These are phyloP conservation scores for Aulostomus chinensis DNA, from an alignment of 2,797 vertebrate species.

Conservation along the genomic window DNA sequence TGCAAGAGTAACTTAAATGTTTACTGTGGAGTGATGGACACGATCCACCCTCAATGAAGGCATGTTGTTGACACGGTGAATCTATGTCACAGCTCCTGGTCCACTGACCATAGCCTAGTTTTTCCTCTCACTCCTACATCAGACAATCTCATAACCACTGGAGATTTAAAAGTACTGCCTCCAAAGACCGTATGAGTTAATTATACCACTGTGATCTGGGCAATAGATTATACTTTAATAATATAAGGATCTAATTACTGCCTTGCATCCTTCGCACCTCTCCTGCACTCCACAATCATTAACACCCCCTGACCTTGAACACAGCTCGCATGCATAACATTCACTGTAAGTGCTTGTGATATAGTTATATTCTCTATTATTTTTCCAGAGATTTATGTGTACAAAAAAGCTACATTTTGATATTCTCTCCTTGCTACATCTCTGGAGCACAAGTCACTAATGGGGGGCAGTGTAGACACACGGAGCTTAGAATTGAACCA, in stretches of 20 bases:
- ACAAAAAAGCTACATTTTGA: constrained; percentile 14
- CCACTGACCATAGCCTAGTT: too few species aligned
- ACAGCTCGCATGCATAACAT: constrained; percentile 10
- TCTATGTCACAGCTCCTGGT: too few species aligned
- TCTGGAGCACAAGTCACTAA: constrained; percentile 46
- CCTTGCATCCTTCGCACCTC: constrained; percentile 51
- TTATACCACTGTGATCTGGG: constrained; percentile 50
- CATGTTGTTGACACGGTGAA: too few species aligned
- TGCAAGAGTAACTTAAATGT: too few species aligned
- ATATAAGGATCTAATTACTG: constrained; percentile 67
- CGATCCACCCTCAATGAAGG: too few species aligned
- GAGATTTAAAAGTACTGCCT: constrained; percentile 19
- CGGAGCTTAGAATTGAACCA: constrained; percentile 11
- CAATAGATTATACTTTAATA: constrained; percentile 64
- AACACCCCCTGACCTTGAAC: constrained; percentile 43
- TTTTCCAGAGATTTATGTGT: neutral
- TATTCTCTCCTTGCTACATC: neutral
- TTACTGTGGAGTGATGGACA: too few species aligned
- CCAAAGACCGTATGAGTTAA: constrained; percentile 54
- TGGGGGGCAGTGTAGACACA: constrained; percentile 37
- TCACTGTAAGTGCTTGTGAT: neutral
- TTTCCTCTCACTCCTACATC: too few species aligned
- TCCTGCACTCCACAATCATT: constrained; percentile 53
- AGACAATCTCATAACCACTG: constrained; percentile 3
- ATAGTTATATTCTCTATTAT: neutral